phyloP scores from a whole-genome alignment of 2,113 vertebrate species.

The Polypterus bichir region DNA sequence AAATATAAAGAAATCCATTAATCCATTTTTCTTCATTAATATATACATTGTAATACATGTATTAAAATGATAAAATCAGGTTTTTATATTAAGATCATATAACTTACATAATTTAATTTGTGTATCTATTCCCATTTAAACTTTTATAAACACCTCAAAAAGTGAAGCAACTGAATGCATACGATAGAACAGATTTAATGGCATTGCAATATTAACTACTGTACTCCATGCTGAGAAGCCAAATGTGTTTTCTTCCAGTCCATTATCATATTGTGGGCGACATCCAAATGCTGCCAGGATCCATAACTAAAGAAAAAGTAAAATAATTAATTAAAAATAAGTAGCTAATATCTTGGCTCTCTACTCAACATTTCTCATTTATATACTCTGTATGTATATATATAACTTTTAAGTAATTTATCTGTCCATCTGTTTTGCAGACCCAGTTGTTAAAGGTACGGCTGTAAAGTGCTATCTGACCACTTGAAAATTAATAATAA shows the following conservation, averaged over 20 bases:
- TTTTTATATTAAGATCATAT: neutral
- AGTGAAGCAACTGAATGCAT: slow-evolving; percentile 92
- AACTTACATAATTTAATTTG: neutral
- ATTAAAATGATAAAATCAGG: too few relatives aligned
- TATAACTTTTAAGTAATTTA: too few relatives aligned
- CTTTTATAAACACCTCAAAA: slow-evolving; percentile 81
- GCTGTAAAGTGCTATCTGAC: too few relatives aligned
- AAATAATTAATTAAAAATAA: slow-evolving; percentile 4
- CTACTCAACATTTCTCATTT: too few relatives aligned
- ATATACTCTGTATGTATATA: too few relatives aligned
- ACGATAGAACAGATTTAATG: slow-evolving; percentile 90
- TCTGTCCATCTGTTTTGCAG: too few relatives aligned
- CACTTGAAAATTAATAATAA: too few relatives aligned
- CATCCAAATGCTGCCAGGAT: slow-evolving; percentile 89
- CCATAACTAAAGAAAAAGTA: slow-evolving; percentile 60
- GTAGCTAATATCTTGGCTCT: neutral
- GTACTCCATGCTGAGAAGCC: slow-evolving; percentile 87
- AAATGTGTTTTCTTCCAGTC: slow-evolving; percentile 77
- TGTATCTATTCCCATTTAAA: slow-evolving; percentile 38
- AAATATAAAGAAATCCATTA: too few relatives aligned
- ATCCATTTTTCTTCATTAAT: too few relatives aligned
- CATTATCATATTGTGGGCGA: slow-evolving; percentile 89
- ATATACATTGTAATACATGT: too few relatives aligned
- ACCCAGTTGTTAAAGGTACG: too few relatives aligned
- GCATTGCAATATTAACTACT: slow-evolving; percentile 88